Conservation (phyloP, 2,113 vertebrate species). For the Progne subis region DNA sequence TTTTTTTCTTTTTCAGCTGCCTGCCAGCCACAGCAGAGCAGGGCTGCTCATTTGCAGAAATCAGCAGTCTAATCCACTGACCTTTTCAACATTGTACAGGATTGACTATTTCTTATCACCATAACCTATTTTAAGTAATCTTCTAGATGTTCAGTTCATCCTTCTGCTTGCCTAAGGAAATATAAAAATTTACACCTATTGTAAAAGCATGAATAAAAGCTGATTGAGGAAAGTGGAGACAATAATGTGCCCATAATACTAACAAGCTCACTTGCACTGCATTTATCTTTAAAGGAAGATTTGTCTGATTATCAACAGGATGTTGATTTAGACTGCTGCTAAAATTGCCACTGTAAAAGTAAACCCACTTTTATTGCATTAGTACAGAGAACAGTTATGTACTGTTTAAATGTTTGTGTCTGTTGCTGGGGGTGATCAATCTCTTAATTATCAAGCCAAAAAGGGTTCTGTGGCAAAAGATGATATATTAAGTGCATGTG, state of each 20-base stretch:
- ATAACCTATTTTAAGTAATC: slow-evolving; percentile 35
- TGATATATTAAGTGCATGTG: background rate
- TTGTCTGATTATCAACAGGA: slow-evolving; percentile 35
- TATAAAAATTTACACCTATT: slow-evolving; percentile 70
- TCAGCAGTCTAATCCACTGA: background rate
- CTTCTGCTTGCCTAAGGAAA: slow-evolving; percentile 61
- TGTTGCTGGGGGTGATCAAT: background rate
- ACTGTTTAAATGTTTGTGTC: slow-evolving; percentile 1
- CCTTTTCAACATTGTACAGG: background rate
- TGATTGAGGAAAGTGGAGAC: slow-evolving; percentile 67
- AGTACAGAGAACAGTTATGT: background rate
- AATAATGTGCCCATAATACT: slow-evolving; percentile 48
- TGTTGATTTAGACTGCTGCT: slow-evolving; percentile 52
- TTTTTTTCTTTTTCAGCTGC: background rate
- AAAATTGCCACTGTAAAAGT: slow-evolving; percentile 41
- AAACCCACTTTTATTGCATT: slow-evolving; percentile 43
- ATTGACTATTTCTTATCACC: slow-evolving; percentile 19
- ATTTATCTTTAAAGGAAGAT: slow-evolving; percentile 45
- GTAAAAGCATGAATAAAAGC: slow-evolving; percentile 71
- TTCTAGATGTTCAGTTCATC: slow-evolving; percentile 55
- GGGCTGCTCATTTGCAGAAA: background rate
- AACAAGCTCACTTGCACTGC: slow-evolving; percentile 44
- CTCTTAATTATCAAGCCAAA: slow-evolving; percentile 47
- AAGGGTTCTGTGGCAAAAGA: background rate
- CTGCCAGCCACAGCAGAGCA: background rate